Conservation (phyloP, 2,113 vertebrate species). For the Phoxinus phoxinus region DNA sequence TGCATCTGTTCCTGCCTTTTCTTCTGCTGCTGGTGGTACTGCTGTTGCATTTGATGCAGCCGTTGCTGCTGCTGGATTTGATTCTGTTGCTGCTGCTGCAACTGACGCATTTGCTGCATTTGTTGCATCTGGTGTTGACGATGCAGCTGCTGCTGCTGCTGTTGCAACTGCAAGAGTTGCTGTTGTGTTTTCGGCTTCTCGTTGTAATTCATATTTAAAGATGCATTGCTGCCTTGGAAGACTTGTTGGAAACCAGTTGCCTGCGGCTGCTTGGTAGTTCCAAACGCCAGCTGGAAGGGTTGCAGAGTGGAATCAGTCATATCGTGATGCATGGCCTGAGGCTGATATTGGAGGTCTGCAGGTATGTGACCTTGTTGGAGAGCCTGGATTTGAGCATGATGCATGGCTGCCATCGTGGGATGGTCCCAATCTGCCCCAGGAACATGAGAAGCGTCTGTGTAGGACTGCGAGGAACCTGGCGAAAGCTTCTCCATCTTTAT, state of each 20-base stretch:
- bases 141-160: conserved; percentile 78
- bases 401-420: conserved; percentile 70
- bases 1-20: conserved; percentile 70
- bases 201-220: conserved; percentile 64
- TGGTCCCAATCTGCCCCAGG: conserved; percentile 80
- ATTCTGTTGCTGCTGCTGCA: conserved; percentile 70
- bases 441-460: conserved; percentile 78
- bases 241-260: conserved; percentile 81
- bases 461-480: conserved; percentile 76
- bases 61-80: conserved; percentile 65
- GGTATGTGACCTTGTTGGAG: conserved; percentile 79
- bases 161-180: conserved; percentile 71
- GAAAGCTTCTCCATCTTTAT: conserved; percentile 79
- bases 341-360: conserved; percentile 68
- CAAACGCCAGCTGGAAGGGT: conserved; percentile 90
- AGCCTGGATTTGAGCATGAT: conserved; percentile 75
- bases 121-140: conserved; percentile 70
- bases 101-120: conserved; percentile 53
- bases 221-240: conserved; percentile 79
- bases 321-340: conserved; percentile 64
- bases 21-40: conserved; percentile 71
- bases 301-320: conserved; percentile 82
- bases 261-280: conserved; percentile 86
- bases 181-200: conserved; percentile 74
- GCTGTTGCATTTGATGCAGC: conserved; percentile 72